Conservation (phyloP, 2,113 vertebrate genomes). For the Clarias macrocephalus region DNA sequence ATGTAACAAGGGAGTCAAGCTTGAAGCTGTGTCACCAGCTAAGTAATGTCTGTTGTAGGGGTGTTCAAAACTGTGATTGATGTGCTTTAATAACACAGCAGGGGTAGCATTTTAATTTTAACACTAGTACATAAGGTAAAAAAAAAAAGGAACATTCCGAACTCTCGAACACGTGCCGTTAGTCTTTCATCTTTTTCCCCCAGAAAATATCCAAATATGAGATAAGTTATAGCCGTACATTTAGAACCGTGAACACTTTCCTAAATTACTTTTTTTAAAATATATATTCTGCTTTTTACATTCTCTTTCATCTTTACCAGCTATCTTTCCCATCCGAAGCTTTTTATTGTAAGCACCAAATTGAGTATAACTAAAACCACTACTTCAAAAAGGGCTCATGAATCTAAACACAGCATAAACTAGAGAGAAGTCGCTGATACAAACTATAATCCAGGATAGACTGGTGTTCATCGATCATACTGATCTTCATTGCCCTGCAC, state of each 20-base stretch:
- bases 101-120: background rate
- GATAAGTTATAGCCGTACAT: background rate
- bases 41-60: background rate
- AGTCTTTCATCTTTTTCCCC: background rate
- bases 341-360: background rate
- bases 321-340: background rate
- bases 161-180: background rate
- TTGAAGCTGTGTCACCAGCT: background rate
- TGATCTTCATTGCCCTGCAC: constrained; percentile 18
- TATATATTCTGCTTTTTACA: background rate
- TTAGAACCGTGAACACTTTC: constrained; percentile 11
- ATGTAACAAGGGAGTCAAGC: background rate
- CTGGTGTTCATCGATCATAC: constrained; percentile 37
- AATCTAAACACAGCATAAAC: constrained; percentile 34
- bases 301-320: background rate
- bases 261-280: constrained; percentile 14
- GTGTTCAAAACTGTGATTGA: background rate
- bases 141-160: no score
- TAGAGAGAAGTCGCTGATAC: constrained; percentile 31
- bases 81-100: background rate
- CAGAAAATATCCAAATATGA: background rate
- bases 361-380: constrained; percentile 13
- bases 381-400: background rate
- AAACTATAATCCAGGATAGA: constrained; percentile 26
- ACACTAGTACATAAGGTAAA: background rate